Evolutionary conservation across 2,797 vertebrate genomes (phyloP), one percentile per base, ranked within the genome.

Genomic region (Mormyrus hasselquistii): DNA sequence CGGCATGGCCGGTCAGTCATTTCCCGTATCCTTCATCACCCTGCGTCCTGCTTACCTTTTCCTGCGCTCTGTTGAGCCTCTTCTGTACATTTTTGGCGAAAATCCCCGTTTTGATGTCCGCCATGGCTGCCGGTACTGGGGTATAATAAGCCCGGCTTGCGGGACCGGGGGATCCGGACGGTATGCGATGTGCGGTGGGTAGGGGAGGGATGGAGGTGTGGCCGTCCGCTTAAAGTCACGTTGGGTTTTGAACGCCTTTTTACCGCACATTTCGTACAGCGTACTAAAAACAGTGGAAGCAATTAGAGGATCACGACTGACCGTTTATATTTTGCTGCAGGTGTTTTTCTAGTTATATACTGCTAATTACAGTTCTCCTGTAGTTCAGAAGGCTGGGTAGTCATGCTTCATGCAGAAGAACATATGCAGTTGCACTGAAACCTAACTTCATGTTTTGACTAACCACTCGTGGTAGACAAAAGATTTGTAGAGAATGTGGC

Each of bases 1-100:
- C 29, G 65, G 29, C 29, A 73, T 73, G 25, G 10, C 8, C 59
- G 29, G 59, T 25, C 59, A 62, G 22, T 25, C 59, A 22, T 62
- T 62, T 62, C 57, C 57, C n/a, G n/a, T 62, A 69, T 82, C 38
- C 41, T 41, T 41, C 76, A 83, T 47, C 7, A 16, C 7, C 7
- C 14, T 49, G 44, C 44, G 44, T 83, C 3, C 16, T 16, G 79
- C 79, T 89, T 93, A 99, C 98, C 98, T 99, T 99, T 90, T 99
- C 98, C 93, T 99, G 98, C 2, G 98, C 98, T 34, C 98, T 94
- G 94, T 95, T 99, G 89, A 99, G 93, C 29, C 96, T 95, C 90
- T 99, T 99, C 94, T 99, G 98, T 25, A 99, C 98, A 92, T 99
- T 99, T 94, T 99, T 99, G 86, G 98, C 98, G 92, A 99, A 99